phyloP scores from a whole-genome alignment of 2,797 vertebrate species.

The Artibeus jamaicensis region DNA sequence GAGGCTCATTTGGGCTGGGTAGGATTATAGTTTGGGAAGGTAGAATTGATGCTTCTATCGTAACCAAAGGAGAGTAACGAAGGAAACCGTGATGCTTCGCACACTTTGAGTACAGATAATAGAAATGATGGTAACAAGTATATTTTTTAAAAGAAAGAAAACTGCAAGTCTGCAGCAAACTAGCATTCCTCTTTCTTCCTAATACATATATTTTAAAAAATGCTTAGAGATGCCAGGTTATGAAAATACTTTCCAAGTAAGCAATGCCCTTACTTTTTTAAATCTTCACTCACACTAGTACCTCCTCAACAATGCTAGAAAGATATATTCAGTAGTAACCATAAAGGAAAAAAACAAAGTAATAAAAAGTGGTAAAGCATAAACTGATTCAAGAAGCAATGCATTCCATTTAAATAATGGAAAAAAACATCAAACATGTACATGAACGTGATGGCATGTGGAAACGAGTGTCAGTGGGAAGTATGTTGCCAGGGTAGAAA shows the following conservation, averaged over 20 bases:
- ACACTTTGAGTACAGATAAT: background rate
- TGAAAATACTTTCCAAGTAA: constrained; percentile 23
- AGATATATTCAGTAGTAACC: background rate
- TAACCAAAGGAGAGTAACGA: constrained; percentile 57
- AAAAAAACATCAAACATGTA: constrained; percentile 8
- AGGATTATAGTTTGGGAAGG: constrained; percentile 70
- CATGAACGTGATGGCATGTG: background rate
- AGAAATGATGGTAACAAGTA: background rate
- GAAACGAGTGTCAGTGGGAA: constrained; percentile 35
- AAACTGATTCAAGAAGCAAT: background rate
- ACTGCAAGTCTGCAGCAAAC: background rate
- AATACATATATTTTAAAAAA: background rate
- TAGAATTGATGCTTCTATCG: constrained; percentile 66
- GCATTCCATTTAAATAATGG: constrained; percentile 27
- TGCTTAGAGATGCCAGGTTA: background rate
- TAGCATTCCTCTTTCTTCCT: background rate
- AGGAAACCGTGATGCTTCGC: constrained; percentile 6
- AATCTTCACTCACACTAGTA: background rate
- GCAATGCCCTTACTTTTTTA: background rate
- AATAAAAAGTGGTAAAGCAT: background rate
- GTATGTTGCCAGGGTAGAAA: background rate
- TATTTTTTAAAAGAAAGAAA: background rate
- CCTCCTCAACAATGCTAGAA: background rate
- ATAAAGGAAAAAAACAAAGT: background rate
- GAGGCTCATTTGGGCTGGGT: constrained; percentile 76